Evolutionary conservation across 2,797 vertebrate species (phyloP).

Genomic region (Paratrypauchen microcephalus): DNA sequence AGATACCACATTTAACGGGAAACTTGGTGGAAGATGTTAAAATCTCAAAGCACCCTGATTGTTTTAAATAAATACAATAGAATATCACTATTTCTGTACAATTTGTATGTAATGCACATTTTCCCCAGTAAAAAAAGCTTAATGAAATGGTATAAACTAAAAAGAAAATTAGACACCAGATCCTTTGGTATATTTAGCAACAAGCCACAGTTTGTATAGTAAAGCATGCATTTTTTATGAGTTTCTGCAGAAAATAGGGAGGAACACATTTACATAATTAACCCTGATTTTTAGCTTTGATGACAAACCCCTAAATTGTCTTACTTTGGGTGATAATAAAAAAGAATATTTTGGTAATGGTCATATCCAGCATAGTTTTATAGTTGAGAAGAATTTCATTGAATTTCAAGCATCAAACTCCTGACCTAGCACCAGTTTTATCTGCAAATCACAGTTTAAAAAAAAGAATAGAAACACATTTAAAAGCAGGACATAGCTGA

Average conservation of each 20-base stretch:
- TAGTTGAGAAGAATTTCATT: slow-evolving; percentile 5
- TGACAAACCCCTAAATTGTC: slow-evolving; percentile 25
- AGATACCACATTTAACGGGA: slow-evolving; percentile 75
- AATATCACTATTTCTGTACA: slow-evolving; percentile 84
- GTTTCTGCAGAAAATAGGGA: slow-evolving; percentile 39
- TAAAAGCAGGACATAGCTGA: slow-evolving; percentile 3
- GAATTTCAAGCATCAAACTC: slow-evolving; percentile 19
- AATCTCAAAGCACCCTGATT: slow-evolving; percentile 77
- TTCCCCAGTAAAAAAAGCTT: slow-evolving; percentile 66
- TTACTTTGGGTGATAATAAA: neutral
- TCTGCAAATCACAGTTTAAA: slow-evolving; percentile 32
- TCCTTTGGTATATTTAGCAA: slow-evolving; percentile 67
- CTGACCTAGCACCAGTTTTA: slow-evolving; percentile 21
- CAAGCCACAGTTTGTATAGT: slow-evolving; percentile 60
- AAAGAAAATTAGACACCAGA: slow-evolving; percentile 22
- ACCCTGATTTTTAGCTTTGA: slow-evolving; percentile 36
- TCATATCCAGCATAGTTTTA: slow-evolving; percentile 2
- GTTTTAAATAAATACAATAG: slow-evolving; percentile 85
- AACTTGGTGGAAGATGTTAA: slow-evolving; percentile 60
- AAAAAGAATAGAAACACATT: slow-evolving; percentile 15
- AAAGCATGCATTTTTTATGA: slow-evolving; percentile 62
- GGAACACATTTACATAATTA: slow-evolving; percentile 46
- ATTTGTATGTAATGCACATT: slow-evolving; percentile 79
- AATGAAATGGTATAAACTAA: slow-evolving; percentile 46
- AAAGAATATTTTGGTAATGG: slow-evolving; percentile 7